Conservation (phyloP, 2,888 invertebrate species). For the Drosophila stalkeri region DNA sequence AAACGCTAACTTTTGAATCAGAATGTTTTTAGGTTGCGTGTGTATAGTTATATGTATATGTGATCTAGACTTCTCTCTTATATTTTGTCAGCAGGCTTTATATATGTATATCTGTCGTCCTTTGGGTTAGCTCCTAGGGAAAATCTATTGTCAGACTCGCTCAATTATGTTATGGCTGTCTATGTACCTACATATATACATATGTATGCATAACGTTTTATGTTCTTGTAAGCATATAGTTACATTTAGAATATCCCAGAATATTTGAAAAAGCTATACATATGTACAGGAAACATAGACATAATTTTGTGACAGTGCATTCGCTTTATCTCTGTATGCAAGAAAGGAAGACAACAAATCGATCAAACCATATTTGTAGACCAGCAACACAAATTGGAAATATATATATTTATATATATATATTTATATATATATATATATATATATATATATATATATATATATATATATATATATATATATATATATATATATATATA, state of each 20-base stretch:
- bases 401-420: not conserved
- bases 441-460: slow-evolving; percentile 16
- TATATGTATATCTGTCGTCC: slow-evolving; percentile 1
- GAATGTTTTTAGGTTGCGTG: slow-evolving; percentile 13
- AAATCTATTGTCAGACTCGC: slow-evolving; percentile 32
- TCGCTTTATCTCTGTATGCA: not conserved
- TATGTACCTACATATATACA: slow-evolving; percentile 18
- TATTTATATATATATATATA: not conserved
- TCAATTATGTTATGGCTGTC: slow-evolving; percentile 20
- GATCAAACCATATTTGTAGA: slow-evolving; percentile 4
- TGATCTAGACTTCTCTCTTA: slow-evolving; percentile 13
- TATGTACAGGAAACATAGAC: slow-evolving; percentile 18
- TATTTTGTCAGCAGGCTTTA: slow-evolving; percentile 17
- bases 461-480: not conserved
- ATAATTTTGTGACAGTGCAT: slow-evolving; percentile 2
- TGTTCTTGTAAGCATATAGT: not conserved
- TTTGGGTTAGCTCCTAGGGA: slow-evolving; percentile 17
- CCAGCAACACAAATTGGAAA: slow-evolving; percentile 17
- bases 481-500: not conserved
- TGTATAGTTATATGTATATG: not conserved
- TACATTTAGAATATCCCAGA: not conserved
- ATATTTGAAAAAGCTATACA: slow-evolving; percentile 2
- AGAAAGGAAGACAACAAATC: slow-evolving; percentile 18
- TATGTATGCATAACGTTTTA: slow-evolving; percentile 11
- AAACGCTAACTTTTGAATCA: slow-evolving; percentile 46